A percentile compares a stretch with the other conserved stretches of the same genome.
Evolutionary conservation across 2,113 vertebrate species (phyloP).

Genomic region (Menura novaehollandiae): DNA sequence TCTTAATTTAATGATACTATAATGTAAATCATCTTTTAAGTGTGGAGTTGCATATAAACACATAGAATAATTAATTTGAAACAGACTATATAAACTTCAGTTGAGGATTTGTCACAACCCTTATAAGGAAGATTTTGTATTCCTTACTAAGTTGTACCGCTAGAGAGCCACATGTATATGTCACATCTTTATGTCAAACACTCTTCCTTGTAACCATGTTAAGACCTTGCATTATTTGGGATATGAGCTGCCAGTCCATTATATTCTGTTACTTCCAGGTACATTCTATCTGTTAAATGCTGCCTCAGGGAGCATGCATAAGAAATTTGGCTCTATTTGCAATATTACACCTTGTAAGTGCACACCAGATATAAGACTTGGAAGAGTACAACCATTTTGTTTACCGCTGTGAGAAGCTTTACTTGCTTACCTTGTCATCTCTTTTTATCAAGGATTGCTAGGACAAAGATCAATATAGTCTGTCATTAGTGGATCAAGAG

Average conservation of each 20-base stretch:
- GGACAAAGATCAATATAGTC: not conserved
- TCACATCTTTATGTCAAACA: not conserved
- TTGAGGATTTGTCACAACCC: not conserved
- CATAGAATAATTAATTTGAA: not conserved
- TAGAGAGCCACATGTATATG: not conserved
- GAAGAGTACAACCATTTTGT: not conserved
- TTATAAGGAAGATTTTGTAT: not conserved
- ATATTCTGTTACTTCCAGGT: not conserved
- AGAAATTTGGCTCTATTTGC: not conserved
- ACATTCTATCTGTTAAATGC: not conserved
- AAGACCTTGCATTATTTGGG: not conserved
- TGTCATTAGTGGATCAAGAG: not conserved
- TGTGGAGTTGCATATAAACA: not conserved
- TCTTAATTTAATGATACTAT: not conserved
- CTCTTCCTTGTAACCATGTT: not conserved
- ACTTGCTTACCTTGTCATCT: not conserved
- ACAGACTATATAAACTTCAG: not conserved
- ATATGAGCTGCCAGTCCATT: not conserved
- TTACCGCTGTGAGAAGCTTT: fast-evolving
- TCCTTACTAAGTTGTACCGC: not conserved
- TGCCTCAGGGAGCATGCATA: not conserved
- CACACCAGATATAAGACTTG: not conserved
- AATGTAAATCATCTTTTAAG: not conserved
- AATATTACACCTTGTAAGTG: not conserved
- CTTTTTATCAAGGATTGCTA: not conserved